phyloP scores from a whole-genome alignment of 2,888 invertebrate genomes.

The Neoascia interrupta region DNA sequence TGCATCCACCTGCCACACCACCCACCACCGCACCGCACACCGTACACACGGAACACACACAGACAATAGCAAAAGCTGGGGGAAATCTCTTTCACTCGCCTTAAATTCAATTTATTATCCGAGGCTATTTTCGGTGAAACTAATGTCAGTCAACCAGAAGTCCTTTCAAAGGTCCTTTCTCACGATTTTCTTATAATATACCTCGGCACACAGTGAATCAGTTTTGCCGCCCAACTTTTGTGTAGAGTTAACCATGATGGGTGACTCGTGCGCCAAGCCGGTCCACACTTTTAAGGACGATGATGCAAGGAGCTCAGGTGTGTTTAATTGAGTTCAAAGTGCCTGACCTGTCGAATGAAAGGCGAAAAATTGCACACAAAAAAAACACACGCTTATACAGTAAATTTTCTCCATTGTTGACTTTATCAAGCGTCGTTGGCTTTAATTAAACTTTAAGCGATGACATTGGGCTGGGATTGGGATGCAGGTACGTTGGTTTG shows the following conservation, averaged over 20 bases:
- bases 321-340: constrained; percentile 69
- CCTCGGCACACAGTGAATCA: background rate
- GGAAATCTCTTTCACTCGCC: constrained; percentile 4
- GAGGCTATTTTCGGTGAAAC: constrained; percentile 58
- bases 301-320: constrained; percentile 60
- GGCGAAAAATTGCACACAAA: background rate
- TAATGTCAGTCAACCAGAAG: constrained; percentile 53
- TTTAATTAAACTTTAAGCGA: constrained; percentile 68
- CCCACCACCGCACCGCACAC: too few species aligned
- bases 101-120: constrained; percentile 64
- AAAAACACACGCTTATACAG: constrained; percentile 49
- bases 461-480: constrained; percentile 63
- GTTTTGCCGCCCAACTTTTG: background rate
- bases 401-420: constrained; percentile 66
- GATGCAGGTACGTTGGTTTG: background rate
- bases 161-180: constrained; percentile 44
- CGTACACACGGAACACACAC: too few species aligned
- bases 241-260: constrained; percentile 38
- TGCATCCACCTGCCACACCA: constrained; percentile 49
- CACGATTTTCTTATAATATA: background rate
- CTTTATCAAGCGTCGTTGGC: constrained; percentile 67
- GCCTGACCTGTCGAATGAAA: constrained; percentile 64
- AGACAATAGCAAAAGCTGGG: constrained; percentile 15
- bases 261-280: too few species aligned
- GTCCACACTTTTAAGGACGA: background rate